phyloP scores from a whole-genome alignment of 2,113 vertebrate species.

The Benitochromis conjunctus region DNA sequence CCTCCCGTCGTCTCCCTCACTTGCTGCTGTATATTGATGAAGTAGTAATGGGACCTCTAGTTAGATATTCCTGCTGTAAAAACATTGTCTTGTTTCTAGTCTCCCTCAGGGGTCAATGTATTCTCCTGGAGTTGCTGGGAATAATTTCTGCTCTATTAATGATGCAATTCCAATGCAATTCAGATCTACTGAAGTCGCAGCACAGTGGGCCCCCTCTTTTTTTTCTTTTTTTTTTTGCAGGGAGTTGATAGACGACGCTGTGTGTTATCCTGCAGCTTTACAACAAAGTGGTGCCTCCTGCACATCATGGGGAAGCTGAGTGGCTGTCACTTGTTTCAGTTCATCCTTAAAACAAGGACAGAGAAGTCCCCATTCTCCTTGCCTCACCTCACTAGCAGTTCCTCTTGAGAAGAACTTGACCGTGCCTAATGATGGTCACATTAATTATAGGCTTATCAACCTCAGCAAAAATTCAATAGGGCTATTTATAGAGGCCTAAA shows the following conservation, averaged over 20 bases:
- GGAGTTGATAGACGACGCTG: conserved; percentile 38
- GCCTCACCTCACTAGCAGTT: conserved; percentile 39
- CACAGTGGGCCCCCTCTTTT: neutral
- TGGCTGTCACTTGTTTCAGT: conserved; percentile 19
- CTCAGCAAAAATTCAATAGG: conserved; percentile 55
- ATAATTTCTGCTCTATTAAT: conserved; percentile 68
- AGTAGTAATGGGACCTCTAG: conserved; percentile 62
- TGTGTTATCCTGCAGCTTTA: conserved; percentile 32
- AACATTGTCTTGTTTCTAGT: conserved; percentile 63
- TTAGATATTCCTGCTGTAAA: conserved; percentile 65
- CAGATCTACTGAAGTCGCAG: conserved; percentile 42
- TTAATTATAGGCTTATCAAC: conserved; percentile 74
- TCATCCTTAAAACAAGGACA: conserved; percentile 40
- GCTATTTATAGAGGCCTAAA: conserved; percentile 67
- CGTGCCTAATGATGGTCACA: conserved; percentile 64
- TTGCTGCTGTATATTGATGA: conserved; percentile 65
- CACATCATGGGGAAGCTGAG: conserved; percentile 15
- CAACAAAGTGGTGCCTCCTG: conserved; percentile 34
- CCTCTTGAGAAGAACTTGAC: conserved; percentile 56
- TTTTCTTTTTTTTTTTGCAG: neutral
- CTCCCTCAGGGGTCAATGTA: conserved; percentile 65
- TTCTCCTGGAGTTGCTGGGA: conserved; percentile 53
- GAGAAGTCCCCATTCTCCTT: conserved; percentile 35
- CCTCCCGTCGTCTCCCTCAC: conserved; percentile 1
- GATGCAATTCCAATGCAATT: conserved; percentile 68